Conservation (phyloP, 2,797 vertebrate genomes). For the Esox masquinongy region DNA sequence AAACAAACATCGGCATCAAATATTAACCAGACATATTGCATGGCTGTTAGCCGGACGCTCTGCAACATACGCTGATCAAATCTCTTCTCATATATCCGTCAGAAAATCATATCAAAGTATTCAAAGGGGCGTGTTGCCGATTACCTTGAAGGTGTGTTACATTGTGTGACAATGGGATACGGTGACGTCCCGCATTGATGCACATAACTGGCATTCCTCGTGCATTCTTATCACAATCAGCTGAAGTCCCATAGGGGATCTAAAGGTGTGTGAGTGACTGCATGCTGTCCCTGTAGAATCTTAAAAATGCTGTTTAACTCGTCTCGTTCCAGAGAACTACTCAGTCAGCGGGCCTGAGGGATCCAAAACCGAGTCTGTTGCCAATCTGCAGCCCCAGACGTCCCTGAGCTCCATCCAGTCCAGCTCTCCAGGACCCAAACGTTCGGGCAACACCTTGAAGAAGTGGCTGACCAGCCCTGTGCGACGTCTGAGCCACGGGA, state of each 20-base stretch:
- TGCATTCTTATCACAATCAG: too few relatives aligned
- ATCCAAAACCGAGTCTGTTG: slow-evolving; percentile 88
- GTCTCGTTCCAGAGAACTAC: slow-evolving; percentile 79
- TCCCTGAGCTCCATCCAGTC: slow-evolving; percentile 91
- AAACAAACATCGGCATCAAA: not conserved
- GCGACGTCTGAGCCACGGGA: slow-evolving; percentile 90
- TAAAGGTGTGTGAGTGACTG: not conserved
- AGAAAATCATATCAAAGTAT: not conserved
- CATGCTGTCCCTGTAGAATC: not conserved
- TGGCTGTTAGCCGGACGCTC: not conserved
- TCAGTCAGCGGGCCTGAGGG: slow-evolving; percentile 80
- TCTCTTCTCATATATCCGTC: not conserved
- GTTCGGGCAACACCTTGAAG: slow-evolving; percentile 90
- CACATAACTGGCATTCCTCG: not conserved
- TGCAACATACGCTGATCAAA: not conserved
- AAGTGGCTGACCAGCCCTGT: slow-evolving; percentile 96
- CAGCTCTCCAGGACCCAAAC: slow-evolving; percentile 91
- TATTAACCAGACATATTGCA: not conserved
- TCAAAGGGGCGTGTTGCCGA: not conserved
- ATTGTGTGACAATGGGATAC: not conserved
- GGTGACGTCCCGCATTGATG: not conserved
- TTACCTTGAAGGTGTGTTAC: too few relatives aligned
- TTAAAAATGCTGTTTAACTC: not conserved
- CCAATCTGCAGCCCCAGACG: slow-evolving; percentile 88
- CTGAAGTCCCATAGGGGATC: not conserved